Conservation (phyloP, 92 coral and sea anemone genomes). For the Porites rus region DNA sequence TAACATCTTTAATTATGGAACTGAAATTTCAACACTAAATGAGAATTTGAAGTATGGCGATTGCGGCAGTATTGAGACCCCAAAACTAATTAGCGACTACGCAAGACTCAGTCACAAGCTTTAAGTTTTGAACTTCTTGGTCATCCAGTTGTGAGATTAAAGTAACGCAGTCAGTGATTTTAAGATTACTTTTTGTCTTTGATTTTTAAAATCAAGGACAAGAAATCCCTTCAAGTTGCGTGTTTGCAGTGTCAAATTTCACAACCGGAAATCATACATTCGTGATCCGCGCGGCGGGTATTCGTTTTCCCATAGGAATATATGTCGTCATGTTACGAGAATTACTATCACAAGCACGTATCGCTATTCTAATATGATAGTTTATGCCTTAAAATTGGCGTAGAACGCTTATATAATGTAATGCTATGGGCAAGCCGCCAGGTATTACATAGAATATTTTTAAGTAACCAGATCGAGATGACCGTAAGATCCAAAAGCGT, state of each 20-base stretch:
- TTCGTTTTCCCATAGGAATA: conserved; percentile 31
- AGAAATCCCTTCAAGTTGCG: background rate
- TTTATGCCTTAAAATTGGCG: background rate
- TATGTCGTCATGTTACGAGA: background rate
- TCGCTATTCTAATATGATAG: background rate
- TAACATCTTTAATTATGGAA: background rate
- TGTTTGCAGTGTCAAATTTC: conserved; percentile 17
- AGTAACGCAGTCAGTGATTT: no score
- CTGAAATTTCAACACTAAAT: background rate
- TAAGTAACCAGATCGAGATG: no score
- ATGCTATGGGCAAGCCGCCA: background rate
- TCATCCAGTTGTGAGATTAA: no score
- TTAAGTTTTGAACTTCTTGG: no score
- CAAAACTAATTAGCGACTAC: no score
- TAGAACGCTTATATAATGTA: background rate
- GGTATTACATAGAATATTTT: no score
- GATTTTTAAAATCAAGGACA: no score
- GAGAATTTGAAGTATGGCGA: background rate
- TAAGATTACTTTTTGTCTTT: no score
- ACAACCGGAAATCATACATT: conserved; percentile 37
- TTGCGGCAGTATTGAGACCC: background rate
- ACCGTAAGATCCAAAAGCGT: no score
- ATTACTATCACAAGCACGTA: no score
- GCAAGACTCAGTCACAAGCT: no score
- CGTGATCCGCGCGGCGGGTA: conserved; percentile 21